Percentiles rank a stretch among this genome's conserved stretches.
These are phyloP conservation scores for Dipodomys stephensi DNA, from an alignment of 2,113 vertebrate species.

Conservation along the genomic window DNA sequence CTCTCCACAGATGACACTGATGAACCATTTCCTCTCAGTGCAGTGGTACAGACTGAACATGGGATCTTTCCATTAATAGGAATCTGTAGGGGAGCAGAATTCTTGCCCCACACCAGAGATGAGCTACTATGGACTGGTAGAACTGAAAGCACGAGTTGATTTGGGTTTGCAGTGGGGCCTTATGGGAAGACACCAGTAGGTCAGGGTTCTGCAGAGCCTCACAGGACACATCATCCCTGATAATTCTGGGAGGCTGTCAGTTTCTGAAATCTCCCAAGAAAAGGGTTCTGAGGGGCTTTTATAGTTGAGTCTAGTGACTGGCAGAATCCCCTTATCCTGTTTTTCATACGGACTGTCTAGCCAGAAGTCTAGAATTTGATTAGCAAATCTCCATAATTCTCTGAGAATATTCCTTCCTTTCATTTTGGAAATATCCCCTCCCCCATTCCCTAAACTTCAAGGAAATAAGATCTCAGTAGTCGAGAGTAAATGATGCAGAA, in stretches of 20 bases:
- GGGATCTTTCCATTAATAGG: background rate
- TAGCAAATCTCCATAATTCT: background rate
- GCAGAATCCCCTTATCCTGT: background rate
- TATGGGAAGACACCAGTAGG: background rate
- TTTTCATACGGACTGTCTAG: background rate
- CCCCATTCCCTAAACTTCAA: background rate
- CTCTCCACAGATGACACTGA: background rate
- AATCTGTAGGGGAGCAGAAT: background rate
- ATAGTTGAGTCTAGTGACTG: background rate
- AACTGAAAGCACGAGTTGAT: too few species aligned
- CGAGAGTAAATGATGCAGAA: background rate
- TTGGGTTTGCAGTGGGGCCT: too few species aligned
- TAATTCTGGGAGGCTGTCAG: background rate
- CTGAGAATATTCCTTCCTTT: background rate
- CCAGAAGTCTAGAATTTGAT: background rate
- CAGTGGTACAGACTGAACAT: background rate
- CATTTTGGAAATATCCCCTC: background rate
- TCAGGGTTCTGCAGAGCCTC: too few species aligned
- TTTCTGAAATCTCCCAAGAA: background rate
- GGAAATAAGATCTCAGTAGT: background rate
- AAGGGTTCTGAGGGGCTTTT: background rate
- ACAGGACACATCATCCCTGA: too few species aligned
- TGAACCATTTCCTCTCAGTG: background rate
- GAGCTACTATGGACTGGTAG: background rate
- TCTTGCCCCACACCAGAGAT: background rate